Percentiles rank a stretch among this genome's conserved stretches.
These are phyloP conservation scores for Lithophane socia DNA, from an alignment of 2,888 invertebrate species.

Conservation along the genomic window DNA sequence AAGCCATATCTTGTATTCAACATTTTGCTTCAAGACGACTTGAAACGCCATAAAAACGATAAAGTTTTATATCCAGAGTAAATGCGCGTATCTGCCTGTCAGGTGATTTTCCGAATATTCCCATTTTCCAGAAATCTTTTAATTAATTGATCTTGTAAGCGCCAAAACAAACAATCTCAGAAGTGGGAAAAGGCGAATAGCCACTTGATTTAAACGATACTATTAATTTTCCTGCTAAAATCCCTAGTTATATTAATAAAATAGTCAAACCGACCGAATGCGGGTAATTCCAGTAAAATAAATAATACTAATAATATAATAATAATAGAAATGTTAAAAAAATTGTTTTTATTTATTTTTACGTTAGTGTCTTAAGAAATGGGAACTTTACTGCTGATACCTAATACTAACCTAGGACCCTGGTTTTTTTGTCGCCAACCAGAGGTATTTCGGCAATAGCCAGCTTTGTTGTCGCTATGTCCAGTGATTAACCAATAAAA, in stretches of 20 bases:
- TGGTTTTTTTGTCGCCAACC: neutral
- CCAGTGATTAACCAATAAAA: neutral
- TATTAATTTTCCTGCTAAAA: slow-evolving; percentile 40
- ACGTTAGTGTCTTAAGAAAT: neutral
- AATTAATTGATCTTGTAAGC: slow-evolving; percentile 46
- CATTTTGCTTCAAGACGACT: too few species aligned
- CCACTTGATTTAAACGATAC: slow-evolving; percentile 34
- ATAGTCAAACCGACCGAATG: slow-evolving; percentile 4
- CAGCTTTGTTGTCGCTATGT: neutral
- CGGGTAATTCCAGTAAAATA: neutral
- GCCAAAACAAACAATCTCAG: slow-evolving; percentile 33
- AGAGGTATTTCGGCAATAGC: neutral
- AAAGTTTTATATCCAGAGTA: neutral
- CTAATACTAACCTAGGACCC: neutral
- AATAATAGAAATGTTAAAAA: neutral
- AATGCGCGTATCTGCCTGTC: neutral
- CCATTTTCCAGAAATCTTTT: slow-evolving; percentile 20
- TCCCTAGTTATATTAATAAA: slow-evolving; percentile 20
- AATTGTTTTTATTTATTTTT: neutral
- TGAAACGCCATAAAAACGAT: too few species aligned
- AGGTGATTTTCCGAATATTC: neutral
- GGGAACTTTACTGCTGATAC: too few species aligned
- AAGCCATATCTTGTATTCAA: too few species aligned
- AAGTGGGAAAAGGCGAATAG: slow-evolving; percentile 23
- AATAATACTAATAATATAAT: too few species aligned